Base-by-base conservation (phyloP, 2,797 vertebrate species). In the Manis javanica region DNA sequence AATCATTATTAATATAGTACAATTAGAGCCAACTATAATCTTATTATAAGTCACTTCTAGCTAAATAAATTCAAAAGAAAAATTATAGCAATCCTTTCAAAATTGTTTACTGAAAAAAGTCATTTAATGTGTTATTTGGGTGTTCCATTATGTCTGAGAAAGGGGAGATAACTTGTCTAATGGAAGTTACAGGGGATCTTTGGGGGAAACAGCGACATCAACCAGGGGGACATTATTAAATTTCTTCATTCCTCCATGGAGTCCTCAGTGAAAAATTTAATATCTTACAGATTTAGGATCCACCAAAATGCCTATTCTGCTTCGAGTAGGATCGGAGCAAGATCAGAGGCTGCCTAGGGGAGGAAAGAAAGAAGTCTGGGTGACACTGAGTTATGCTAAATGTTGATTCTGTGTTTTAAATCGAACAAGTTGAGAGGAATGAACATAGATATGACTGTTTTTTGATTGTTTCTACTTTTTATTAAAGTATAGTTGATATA, bases 31-130 rank as follows among this genome's bases (percentile, higher is more conserved):
- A 78, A 74, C 37, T 92, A 6, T 63, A 51, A 90, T 89, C 83
- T 96, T 93, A 85, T 37, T 71, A 7, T 37, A 90, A 96, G 31
- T 91, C 57, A 75, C n/a, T 93, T 88, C 46, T 46, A 77, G 39
- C 42, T 94, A 92, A 86, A 21, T 82, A 85, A 93, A 37, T 91
- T 91, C 26, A 86, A 95, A 96, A 86, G 14, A 26, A 86, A 95
- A 93, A 49, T 68, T 85, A 74, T 55, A 82, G 51, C 16, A 93
- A 53, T 39, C 9, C 14, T 51, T 95, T 95, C 55, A 94, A 91
- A 94, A 88, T 46, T n/a, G 1, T 83, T 95, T 84, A 74, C 59
- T 74, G 7, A 7, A 78, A 82, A 91, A 84, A 87, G 9, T n/a
- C 39, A 78, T 18, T 91, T 72, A 66, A 37, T 72, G 4, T 83